Evolutionary conservation across 2,113 vertebrate species (phyloP).

Genomic region (Serilophus lunatus): DNA sequence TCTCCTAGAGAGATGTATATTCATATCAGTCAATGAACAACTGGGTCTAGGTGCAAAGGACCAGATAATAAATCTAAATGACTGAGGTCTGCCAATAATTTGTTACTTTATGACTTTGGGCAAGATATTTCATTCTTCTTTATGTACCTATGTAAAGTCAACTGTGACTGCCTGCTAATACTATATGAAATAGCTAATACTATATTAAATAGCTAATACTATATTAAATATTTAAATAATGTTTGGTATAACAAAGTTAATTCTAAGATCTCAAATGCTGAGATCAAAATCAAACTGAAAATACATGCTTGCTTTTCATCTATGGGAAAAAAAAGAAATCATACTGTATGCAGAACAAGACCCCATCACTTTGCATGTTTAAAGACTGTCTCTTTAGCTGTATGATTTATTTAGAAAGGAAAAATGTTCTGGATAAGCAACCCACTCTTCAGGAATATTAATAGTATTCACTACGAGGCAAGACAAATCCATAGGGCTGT

Average conservation of each 20-base stretch:
- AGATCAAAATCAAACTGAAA: not conserved
- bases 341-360: not conserved
- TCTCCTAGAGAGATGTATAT: not conserved
- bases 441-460: slow-evolving; percentile 4
- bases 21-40: not conserved
- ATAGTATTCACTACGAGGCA: not conserved
- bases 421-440: not conserved
- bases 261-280: not conserved
- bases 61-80: not conserved
- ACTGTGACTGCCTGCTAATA: not conserved
- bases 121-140: not conserved
- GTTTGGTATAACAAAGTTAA: not conserved
- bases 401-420: slow-evolving; percentile 16
- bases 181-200: no score
- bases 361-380: not conserved
- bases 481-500: not conserved
- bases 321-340: not conserved
- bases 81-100: not conserved
- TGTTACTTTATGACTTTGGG: not conserved
- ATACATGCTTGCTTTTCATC: not conserved
- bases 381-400: not conserved
- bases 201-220: no score
- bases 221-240: not conserved
- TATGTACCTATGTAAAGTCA: not conserved
- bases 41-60: not conserved